Percentiles rank a stretch among this genome's conserved stretches.
Conservation (phyloP, 1,140 invertebrate genomes). For the Neotoxoptera formosana region DNA sequence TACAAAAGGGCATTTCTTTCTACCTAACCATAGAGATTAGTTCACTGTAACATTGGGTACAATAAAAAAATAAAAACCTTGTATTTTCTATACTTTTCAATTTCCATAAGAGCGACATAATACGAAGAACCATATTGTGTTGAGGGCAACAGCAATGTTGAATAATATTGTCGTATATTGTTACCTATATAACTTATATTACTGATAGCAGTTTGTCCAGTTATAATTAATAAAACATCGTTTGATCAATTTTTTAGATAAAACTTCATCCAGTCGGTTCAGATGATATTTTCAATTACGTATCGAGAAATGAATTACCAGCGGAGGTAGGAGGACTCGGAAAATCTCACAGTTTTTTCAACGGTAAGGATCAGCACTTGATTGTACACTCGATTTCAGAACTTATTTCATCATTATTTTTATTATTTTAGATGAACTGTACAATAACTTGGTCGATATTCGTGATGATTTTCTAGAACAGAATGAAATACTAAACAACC, state of each 20-base stretch:
- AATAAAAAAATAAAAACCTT: too few relatives aligned
- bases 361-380: neutral
- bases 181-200: neutral
- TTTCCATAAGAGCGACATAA: too few relatives aligned
- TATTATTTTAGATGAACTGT: slow-evolving; percentile 36
- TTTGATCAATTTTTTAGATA: neutral
- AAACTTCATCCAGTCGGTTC: slow-evolving; percentile 8
- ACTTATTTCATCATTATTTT: neutral
- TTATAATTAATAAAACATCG: neutral
- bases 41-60: too few relatives aligned
- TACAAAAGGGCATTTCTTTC: too few relatives aligned
- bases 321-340: neutral
- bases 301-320: slow-evolving; percentile 16
- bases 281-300: slow-evolving; percentile 4
- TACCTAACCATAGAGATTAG: too few relatives aligned
- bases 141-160: too few relatives aligned
- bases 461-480: neutral
- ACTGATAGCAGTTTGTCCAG: neutral
- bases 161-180: neutral
- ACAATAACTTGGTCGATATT: neutral
- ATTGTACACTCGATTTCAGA: neutral
- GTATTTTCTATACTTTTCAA: too few relatives aligned
- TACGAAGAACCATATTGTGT: too few relatives aligned
- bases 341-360: neutral
- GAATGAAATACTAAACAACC: neutral